A percentile compares a stretch with the other conserved stretches of the same genome.
Conservation (phyloP, 2,797 vertebrate species). For the Eupleurogrammus muticus region DNA sequence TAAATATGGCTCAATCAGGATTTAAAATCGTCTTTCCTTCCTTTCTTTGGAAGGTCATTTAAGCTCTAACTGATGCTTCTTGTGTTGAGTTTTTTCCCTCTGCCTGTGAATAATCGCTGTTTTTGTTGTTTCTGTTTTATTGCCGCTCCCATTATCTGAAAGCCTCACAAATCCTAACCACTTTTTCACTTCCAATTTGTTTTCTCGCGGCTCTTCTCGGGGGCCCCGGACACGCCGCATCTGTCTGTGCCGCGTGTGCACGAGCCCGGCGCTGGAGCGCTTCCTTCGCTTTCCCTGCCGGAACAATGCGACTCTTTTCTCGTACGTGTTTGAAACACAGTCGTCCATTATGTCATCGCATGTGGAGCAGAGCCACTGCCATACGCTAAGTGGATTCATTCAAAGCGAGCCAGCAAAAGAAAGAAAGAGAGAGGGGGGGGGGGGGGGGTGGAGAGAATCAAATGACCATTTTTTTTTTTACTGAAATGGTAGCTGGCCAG, state of each 20-base stretch:
- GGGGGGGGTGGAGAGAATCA: conserved; percentile 35
- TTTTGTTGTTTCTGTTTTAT: conserved; percentile 27
- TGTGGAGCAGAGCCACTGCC: conserved; percentile 55
- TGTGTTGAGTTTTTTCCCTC: conserved; percentile 3
- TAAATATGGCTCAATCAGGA: conserved; percentile 22
- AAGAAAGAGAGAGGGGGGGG: background rate
- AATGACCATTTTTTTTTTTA: conserved; percentile 45
- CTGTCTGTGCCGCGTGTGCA: conserved; percentile 6
- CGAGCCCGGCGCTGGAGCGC: conserved; percentile 12
- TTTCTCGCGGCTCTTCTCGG: conserved; percentile 23
- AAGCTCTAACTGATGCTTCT: conserved; percentile 4
- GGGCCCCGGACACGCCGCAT: conserved; percentile 19
- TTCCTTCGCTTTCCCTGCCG: conserved; percentile 12
- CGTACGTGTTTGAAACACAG: conserved; percentile 46
- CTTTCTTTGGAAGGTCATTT: background rate
- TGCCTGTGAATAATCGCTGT: conserved; percentile 9
- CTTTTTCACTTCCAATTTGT: conserved; percentile 17
- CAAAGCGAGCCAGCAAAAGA: conserved; percentile 47
- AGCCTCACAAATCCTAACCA: conserved; percentile 18
- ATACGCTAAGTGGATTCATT: conserved; percentile 69
- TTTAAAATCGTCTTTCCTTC: conserved; percentile 5
- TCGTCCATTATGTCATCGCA: conserved; percentile 59
- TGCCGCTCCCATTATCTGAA: conserved; percentile 6
- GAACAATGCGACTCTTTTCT: background rate
- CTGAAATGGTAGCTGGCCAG: conserved; percentile 60